A percentile compares a stretch with the other conserved stretches of the same genome.
phyloP scores from a whole-genome alignment of 2,797 vertebrate genomes.

The Sus cebifrons region DNA sequence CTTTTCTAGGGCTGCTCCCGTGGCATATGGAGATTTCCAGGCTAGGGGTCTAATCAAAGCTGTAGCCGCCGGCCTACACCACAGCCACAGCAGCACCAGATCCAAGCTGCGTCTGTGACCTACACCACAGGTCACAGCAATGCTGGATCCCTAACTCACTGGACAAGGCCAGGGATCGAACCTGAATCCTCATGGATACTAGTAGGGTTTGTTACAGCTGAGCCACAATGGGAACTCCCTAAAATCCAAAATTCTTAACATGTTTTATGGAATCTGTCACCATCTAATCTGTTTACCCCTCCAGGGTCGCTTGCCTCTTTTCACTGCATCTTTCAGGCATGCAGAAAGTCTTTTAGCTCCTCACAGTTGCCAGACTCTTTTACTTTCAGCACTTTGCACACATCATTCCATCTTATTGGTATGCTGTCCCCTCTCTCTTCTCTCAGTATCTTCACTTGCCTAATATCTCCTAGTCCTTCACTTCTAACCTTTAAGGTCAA shows the following conservation, averaged over 20 bases:
- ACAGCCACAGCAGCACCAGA: too few species aligned
- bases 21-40: too few species aligned
- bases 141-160: too few species aligned
- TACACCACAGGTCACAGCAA: too few species aligned
- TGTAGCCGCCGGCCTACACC: too few species aligned
- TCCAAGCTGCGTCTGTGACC: too few species aligned
- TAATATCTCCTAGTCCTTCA: neutral
- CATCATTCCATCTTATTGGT: neutral
- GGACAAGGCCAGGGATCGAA: too few species aligned
- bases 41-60: too few species aligned
- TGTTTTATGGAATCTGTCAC: neutral
- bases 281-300: neutral
- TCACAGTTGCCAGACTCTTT: conserved; percentile 17
- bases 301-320: neutral
- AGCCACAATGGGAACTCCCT: neutral
- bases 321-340: neutral
- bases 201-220: too few species aligned
- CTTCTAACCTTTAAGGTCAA: conserved; percentile 16
- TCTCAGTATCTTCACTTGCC: neutral
- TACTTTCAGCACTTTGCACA: neutral
- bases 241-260: conserved; percentile 4
- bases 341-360: neutral
- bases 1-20: too few species aligned
- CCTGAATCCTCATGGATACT: too few species aligned
- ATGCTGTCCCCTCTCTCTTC: neutral